These are phyloP conservation scores for Uropetala carovei DNA, from an alignment of 2,888 invertebrate genomes.

Conservation along the genomic window DNA sequence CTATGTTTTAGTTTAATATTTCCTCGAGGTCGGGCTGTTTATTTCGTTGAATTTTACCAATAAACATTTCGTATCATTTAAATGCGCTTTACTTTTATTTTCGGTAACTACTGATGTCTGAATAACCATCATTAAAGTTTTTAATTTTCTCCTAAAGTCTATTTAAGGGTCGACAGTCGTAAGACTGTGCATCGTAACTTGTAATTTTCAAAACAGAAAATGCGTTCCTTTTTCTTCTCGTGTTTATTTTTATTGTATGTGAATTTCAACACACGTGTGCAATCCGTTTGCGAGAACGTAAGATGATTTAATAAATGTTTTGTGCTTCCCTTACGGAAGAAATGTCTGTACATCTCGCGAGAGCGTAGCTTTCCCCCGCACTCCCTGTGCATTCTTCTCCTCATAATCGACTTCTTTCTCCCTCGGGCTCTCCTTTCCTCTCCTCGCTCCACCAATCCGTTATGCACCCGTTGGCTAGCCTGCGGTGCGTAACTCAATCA, in stretches of 20 bases:
- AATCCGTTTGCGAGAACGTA: neutral
- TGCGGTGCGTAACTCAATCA: slow-evolving; percentile 52
- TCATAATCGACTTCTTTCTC: slow-evolving; percentile 46
- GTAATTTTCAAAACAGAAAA: too few species aligned
- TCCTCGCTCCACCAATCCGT: neutral
- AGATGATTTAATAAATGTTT: neutral
- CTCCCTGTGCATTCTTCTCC: slow-evolving; percentile 16
- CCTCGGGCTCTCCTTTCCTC: neutral
- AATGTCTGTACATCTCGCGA: neutral
- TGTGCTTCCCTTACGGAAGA: neutral
- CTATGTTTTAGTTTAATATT: neutral
- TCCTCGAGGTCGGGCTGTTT: neutral
- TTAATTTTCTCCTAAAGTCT: too few species aligned
- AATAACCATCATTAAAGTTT: too few species aligned
- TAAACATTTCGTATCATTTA: too few species aligned
- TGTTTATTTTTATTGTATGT: neutral
- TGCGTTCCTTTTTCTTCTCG: too few species aligned
- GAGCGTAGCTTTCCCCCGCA: neutral
- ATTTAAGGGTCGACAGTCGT: too few species aligned
- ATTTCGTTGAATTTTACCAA: too few species aligned
- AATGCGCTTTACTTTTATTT: too few species aligned
- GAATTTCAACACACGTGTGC: neutral
- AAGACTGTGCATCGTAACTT: too few species aligned
- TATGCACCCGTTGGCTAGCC: slow-evolving; percentile 47
- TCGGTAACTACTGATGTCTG: too few species aligned